A percentile compares a stretch with the other conserved stretches of the same genome.
Conservation (phyloP, 2,888 invertebrate species). For the Cancer borealis region DNA sequence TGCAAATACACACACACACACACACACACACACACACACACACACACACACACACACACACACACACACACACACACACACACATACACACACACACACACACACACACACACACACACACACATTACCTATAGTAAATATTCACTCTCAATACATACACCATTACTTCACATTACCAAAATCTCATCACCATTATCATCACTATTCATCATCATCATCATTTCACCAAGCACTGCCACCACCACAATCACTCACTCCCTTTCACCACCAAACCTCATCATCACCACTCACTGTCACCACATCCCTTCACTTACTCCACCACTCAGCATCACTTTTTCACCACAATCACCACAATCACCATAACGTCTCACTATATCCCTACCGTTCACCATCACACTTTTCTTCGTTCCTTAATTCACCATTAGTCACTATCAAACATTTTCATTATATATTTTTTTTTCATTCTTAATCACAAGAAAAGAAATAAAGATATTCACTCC, state of each 20-base stretch:
- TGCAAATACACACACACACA: background rate
- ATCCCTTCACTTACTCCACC: background rate
- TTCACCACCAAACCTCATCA: background rate
- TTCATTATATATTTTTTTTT: background rate
- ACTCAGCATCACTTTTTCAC: background rate
- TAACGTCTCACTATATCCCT: background rate
- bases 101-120: constrained; percentile 26
- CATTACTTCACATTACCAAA: background rate
- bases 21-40: constrained; percentile 45
- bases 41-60: constrained; percentile 45
- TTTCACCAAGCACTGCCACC: background rate
- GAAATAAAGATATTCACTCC: background rate
- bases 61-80: constrained; percentile 43
- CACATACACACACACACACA: constrained; percentile 41
- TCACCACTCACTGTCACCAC: background rate
- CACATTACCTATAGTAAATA: background rate
- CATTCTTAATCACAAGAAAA: background rate
- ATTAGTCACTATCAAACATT: background rate
- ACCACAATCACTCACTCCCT: background rate
- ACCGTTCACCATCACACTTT: background rate
- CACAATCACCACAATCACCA: background rate
- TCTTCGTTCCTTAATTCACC: background rate
- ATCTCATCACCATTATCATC: background rate
- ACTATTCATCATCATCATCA: constrained; percentile 13
- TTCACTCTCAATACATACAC: background rate